Conservation (phyloP, 1,140 invertebrate species). For the Drosophila sulfurigaster region DNA sequence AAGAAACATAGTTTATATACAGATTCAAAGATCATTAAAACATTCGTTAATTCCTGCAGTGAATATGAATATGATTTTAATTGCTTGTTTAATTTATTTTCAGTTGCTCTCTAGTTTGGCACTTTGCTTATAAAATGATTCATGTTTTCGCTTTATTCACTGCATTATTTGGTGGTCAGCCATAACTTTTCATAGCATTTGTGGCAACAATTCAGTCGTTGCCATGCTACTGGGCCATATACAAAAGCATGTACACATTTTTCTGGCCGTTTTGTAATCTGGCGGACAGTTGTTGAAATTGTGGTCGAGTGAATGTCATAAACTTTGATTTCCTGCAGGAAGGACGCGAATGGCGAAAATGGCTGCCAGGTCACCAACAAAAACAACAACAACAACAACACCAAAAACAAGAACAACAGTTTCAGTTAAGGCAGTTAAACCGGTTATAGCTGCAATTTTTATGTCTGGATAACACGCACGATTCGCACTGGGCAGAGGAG, state of each 20-base stretch:
- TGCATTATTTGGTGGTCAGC: background rate
- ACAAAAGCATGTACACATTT: conserved; percentile 1
- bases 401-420: conserved; percentile 45
- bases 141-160: too few relatives aligned
- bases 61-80: too few relatives aligned
- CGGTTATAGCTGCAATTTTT: conserved; percentile 67
- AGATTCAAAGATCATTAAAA: too few relatives aligned
- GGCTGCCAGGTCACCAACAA: conserved; percentile 51
- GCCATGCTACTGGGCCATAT: background rate
- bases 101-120: too few relatives aligned
- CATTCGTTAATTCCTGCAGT: too few relatives aligned
- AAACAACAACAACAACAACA: too few relatives aligned
- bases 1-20: too few relatives aligned
- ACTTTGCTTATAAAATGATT: too few relatives aligned
- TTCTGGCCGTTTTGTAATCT: conserved; percentile 9
- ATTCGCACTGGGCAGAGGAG: conserved; percentile 2
- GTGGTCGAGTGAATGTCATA: conserved; percentile 73
- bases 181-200: conserved; percentile 4
- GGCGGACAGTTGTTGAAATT: conserved; percentile 48
- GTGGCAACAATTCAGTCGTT: conserved; percentile 17
- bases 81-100: too few relatives aligned
- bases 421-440: conserved; percentile 45
- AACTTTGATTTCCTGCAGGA: conserved; percentile 73
- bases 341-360: conserved; percentile 57
- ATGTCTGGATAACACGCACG: conserved; percentile 73